phyloP scores from a whole-genome alignment of 2,888 invertebrate species.

The Ceraclea dissimilis region DNA sequence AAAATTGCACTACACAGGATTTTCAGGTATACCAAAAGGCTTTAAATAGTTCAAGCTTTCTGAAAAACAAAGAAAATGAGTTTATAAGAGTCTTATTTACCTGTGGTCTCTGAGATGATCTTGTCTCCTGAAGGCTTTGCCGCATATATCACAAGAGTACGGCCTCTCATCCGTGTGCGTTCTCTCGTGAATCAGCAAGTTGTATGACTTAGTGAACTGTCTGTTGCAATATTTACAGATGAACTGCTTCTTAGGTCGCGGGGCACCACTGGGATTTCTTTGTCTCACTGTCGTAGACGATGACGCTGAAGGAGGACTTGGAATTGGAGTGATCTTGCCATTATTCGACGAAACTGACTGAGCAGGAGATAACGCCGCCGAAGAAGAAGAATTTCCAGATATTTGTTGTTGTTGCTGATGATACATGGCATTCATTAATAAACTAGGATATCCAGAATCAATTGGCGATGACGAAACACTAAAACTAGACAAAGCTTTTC shows the following conservation, averaged over 20 bases:
- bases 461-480: conserved; percentile 47
- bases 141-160: conserved; percentile 96
- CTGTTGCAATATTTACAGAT: conserved; percentile 97
- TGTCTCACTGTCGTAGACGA: conserved; percentile 42
- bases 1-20: no score
- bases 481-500: conserved; percentile 40
- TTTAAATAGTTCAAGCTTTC: no score
- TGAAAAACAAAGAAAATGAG: no score
- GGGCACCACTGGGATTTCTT: conserved; percentile 51
- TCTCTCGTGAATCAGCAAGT: conserved; percentile 92
- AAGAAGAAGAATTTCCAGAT: conserved; percentile 42
- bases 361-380: conserved; percentile 40
- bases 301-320: conserved; percentile 33
- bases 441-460: conserved; percentile 62
- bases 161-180: conserved; percentile 97
- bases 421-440: conserved; percentile 62
- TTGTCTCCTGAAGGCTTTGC: conserved; percentile 95
- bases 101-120: conserved; percentile 92
- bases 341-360: conserved; percentile 41
- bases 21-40: no score
- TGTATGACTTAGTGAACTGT: conserved; percentile 97
- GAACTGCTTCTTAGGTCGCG: conserved; percentile 93
- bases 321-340: conserved; percentile 39
- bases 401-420: conserved; percentile 43
- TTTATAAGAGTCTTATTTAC: no score